Evolutionary conservation across 1,140 invertebrate genomes (phyloP), one percentile per base, ranked within the genome.

Genomic region (Drosophila simulans): DNA sequence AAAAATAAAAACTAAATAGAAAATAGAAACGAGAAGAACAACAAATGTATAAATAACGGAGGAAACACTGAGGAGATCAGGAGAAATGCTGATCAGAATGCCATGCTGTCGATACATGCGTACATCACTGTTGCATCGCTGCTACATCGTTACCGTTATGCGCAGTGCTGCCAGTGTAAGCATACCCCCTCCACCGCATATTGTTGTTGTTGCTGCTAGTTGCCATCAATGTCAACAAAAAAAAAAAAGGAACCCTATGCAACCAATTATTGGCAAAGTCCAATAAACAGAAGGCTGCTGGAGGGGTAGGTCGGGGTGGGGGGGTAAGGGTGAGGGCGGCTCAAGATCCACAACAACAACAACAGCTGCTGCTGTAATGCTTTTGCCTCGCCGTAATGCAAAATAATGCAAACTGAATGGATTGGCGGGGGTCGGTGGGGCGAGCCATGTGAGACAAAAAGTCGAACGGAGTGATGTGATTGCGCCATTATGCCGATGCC

Each of bases 221-320:
- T 57, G 71, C 69, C 69, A 69, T 59, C 40, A 75, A 80, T 79
- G 77, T 79, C 77, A 79, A 79, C 76, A 79, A 78, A 31, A 31
- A 31, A 79, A 78, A 31, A 31, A 8, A 31, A 31, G 8, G 8
- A 31, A 64, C 45, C 34, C 22, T 13, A 52, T 56, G 71, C 49
- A 55, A 72, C 71, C 46, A 75, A 56, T 76, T 76, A 76, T 76
- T 76, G 53, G 58, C 66, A 48, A 76, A 76, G 66, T 34, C 40
- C 12, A 17, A 0, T 15, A 31, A 4, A 54, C 17, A 13, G 57
- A 31, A 4, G 31, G 8, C 8, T 31, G 31, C 31, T 3, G 17
- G 8, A 62, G 22, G n/a, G 13, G 40, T 8, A 43, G n/a, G 37
- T 25, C 40, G n/a, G 25, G 22, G 42, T 11, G 35, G 12, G n/a